Evolutionary conservation across 2,888 invertebrate species (phyloP).

Genomic region (Drosophila phalerata): DNA sequence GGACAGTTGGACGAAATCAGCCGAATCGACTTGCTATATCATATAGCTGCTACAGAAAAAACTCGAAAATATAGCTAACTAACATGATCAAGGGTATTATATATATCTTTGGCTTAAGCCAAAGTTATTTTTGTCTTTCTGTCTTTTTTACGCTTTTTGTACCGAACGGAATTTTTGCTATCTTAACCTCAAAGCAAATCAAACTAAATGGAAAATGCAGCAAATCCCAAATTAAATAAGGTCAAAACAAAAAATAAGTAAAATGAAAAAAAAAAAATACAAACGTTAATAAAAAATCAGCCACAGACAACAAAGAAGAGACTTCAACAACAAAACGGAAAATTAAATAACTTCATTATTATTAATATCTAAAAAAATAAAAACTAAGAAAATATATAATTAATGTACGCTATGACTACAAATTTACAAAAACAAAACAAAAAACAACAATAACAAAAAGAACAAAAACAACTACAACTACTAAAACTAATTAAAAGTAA

Average conservation of each 20-base stretch:
- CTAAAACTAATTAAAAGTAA: conserved; percentile 47
- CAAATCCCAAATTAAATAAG: conserved; percentile 26
- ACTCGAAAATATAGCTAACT: not conserved
- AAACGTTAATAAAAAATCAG: conserved; percentile 33
- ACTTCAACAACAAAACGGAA: conserved; percentile 46
- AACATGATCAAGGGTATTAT: not conserved
- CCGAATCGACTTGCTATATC: not conserved
- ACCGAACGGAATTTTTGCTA: conserved; percentile 27
- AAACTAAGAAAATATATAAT: conserved; percentile 35
- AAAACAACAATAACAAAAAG: conserved; percentile 21
- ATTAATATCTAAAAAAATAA: conserved; percentile 45
- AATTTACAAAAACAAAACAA: conserved; percentile 56
- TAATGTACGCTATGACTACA: conserved; percentile 56
- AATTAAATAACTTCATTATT: conserved; percentile 44
- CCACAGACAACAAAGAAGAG: conserved; percentile 66
- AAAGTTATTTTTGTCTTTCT: conserved; percentile 1
- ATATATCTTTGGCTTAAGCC: not conserved
- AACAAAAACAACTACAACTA: conserved; percentile 44
- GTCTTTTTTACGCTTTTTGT: conserved; percentile 32
- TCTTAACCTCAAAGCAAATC: conserved; percentile 53
- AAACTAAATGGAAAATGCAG: conserved; percentile 33
- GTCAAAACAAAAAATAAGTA: conserved; percentile 9
- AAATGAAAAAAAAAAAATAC: conserved; percentile 6
- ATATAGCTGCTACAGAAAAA: not conserved
- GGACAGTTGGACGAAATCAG: not conserved